Conservation (phyloP, 2,797 vertebrate species). For the Tokudaia muenninki region DNA sequence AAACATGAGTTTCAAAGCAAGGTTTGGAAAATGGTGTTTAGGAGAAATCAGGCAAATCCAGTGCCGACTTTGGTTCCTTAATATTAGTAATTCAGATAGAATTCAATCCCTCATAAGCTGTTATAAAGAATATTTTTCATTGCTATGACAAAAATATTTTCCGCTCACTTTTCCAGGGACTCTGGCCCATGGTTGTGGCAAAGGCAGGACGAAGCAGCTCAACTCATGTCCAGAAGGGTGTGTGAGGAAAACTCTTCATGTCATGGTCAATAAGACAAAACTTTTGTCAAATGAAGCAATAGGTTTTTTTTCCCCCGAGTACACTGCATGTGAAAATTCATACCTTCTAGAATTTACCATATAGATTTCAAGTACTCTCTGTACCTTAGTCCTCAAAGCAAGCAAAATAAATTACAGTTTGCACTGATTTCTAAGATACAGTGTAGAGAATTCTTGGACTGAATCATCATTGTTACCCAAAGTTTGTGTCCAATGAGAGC, state of each 20-base stretch:
- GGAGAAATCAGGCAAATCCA: background rate
- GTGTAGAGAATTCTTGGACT: background rate
- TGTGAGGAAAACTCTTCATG: background rate
- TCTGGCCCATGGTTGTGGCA: no score
- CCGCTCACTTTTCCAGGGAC: background rate
- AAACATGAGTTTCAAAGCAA: background rate
- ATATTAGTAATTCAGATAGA: background rate
- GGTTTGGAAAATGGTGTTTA: background rate
- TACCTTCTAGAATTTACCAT: background rate
- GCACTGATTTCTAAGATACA: background rate
- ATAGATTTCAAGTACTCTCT: background rate
- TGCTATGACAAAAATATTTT: background rate
- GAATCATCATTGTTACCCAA: constrained; percentile 6
- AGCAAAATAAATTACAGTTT: constrained; percentile 2
- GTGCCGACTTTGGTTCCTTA: background rate
- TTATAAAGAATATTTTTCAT: background rate
- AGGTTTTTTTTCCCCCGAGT: background rate
- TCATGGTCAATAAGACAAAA: background rate
- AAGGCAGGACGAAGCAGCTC: background rate
- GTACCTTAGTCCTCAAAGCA: background rate
- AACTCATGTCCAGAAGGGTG: background rate
- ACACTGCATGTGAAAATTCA: background rate
- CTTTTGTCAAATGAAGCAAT: background rate
- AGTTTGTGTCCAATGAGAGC: constrained; percentile 24
- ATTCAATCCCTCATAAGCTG: background rate